These are phyloP conservation scores for Lithobius niger DNA, from an alignment of 1,140 invertebrate species.

Conservation along the genomic window DNA sequence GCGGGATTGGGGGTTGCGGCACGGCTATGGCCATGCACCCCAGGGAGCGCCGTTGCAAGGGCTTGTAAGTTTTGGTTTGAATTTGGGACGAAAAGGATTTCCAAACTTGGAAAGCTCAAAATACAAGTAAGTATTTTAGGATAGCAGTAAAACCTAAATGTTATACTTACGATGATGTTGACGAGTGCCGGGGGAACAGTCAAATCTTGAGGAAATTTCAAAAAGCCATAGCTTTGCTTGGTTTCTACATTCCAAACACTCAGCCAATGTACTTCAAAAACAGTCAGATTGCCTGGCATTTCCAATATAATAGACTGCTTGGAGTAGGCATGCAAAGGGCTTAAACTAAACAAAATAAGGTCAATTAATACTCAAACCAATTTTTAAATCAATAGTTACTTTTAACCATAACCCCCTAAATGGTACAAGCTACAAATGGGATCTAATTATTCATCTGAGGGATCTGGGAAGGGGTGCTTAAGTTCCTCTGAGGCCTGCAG, in stretches of 20 bases:
- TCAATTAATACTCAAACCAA: slow-evolving; percentile 7
- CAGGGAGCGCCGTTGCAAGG: no score
- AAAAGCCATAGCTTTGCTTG: slow-evolving; percentile 57
- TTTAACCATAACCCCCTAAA: neutral
- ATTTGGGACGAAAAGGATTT: no score
- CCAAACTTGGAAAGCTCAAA: no score
- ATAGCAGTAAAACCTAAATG: no score
- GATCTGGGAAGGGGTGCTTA: no score
- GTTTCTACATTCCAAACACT: slow-evolving; percentile 59
- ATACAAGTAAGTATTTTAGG: no score
- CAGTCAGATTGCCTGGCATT: slow-evolving; percentile 65
- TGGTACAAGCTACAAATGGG: no score
- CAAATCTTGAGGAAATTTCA: slow-evolving; percentile 60
- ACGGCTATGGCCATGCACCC: no score
- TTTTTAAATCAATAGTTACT: slow-evolving; percentile 9
- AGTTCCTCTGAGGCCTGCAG: no score
- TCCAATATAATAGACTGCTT: slow-evolving; percentile 59
- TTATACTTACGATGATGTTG: slow-evolving; percentile 35
- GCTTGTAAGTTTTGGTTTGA: no score
- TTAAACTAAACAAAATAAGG: slow-evolving; percentile 41
- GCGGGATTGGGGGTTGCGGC: no score
- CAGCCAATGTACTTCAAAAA: slow-evolving; percentile 74
- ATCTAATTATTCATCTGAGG: no score
- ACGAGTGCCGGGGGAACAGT: slow-evolving; percentile 73
- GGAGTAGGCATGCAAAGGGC: slow-evolving; percentile 52